A percentile compares a stretch with the other conserved stretches of the same genome.
phyloP scores from a whole-genome alignment of 2,797 vertebrate genomes.

The Microtus obscurus region DNA sequence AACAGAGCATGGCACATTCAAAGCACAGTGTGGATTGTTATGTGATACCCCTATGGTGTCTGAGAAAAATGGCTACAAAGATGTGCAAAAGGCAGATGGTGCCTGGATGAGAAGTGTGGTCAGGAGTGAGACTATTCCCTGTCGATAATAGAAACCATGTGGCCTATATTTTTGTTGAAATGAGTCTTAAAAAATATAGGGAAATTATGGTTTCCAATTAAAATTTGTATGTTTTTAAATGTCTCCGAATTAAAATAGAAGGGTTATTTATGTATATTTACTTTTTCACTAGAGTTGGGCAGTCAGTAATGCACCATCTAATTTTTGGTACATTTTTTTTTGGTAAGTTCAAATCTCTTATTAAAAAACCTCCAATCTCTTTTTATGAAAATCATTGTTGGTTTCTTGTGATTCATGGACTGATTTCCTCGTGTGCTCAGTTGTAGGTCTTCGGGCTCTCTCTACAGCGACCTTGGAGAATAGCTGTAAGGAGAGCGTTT shows the following conservation, averaged over 20 bases:
- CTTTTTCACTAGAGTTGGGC: not conserved
- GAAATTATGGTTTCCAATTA: conserved; percentile 25
- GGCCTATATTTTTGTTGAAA: not conserved
- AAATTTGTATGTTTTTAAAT: not conserved
- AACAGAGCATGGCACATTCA: not conserved
- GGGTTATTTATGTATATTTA: not conserved
- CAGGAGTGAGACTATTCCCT: conserved; percentile 12
- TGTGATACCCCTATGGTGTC: not conserved
- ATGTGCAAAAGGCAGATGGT: not conserved
- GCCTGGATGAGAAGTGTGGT: not conserved
- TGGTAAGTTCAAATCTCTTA: not conserved
- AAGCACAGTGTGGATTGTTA: conserved; percentile 14
- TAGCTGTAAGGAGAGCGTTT: not conserved
- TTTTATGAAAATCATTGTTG: conserved; percentile 46
- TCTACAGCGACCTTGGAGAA: not conserved
- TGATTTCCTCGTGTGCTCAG: conserved; percentile 13
- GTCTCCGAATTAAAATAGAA: not conserved
- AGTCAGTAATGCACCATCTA: not conserved
- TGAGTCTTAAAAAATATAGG: not conserved
- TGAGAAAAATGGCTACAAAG: not conserved
- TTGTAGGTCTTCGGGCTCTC: conserved; percentile 8
- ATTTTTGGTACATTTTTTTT: not conserved
- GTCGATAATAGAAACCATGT: not conserved
- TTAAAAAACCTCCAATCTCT: conserved; percentile 19
- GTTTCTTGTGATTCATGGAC: not conserved